Evolutionary conservation across 2,888 invertebrate species (phyloP).

Genomic region (Dynastes maya): DNA sequence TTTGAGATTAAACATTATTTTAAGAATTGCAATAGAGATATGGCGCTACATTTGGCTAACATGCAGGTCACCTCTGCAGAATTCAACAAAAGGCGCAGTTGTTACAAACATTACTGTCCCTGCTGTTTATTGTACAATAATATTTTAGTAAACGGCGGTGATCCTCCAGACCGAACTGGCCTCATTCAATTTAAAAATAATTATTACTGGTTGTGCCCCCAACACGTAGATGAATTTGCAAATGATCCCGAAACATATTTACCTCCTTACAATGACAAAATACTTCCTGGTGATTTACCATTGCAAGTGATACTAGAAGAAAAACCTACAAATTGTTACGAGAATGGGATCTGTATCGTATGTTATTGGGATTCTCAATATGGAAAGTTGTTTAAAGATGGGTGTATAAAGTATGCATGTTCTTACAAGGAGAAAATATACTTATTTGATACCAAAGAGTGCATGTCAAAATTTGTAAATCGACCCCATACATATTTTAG

Average conservation of each 20-base stretch:
- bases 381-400: conserved; percentile 69
- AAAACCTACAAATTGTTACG: conserved; percentile 66
- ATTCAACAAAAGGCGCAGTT: conserved; percentile 70
- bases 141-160: conserved; percentile 67
- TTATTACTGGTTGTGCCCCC: conserved; percentile 77
- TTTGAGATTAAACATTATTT: conserved; percentile 73
- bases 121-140: conserved; percentile 71
- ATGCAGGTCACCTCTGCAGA: conserved; percentile 75
- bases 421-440: conserved; percentile 72
- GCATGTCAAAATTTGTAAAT: conserved; percentile 73
- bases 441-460: conserved; percentile 73
- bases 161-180: conserved; percentile 73
- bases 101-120: conserved; percentile 75
- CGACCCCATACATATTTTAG: conserved; percentile 72
- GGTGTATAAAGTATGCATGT: conserved; percentile 70
- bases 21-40: conserved; percentile 69
- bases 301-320: conserved; percentile 59
- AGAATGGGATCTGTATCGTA: conserved; percentile 76
- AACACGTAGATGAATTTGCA: conserved; percentile 72
- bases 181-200: conserved; percentile 73
- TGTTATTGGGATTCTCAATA: conserved; percentile 75
- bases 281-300: conserved; percentile 73
- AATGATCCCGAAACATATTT: conserved; percentile 70
- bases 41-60: conserved; percentile 71
- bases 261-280: conserved; percentile 63